Base-by-base conservation (phyloP, 2,797 vertebrate species). In the Danio aesculapii region DNA sequence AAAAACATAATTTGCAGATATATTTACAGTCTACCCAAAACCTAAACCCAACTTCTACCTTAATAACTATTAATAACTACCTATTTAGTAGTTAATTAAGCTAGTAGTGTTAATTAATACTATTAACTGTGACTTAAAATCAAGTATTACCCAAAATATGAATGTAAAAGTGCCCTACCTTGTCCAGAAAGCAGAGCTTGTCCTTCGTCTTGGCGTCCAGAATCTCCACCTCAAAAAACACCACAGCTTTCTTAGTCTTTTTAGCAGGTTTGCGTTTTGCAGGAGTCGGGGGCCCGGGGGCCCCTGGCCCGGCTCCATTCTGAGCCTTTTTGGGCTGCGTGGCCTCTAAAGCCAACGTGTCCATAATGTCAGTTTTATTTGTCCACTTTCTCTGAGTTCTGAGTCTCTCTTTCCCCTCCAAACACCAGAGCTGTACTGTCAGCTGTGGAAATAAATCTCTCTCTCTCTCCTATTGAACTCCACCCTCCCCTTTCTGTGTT, bases 191-290 rank as follows among this genome's bases (percentile, higher is more conserved):
- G 90, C 97, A 98, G 79, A 98, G 96, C 92, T 98, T 98, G 91
- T 97, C 96, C 91, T 97, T 95, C 0, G 96, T 97, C 92, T 95
- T 97, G 75, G 95, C 97, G 1, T 98, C 96, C 93, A 98, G 91
- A 84, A 98, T 97, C 96, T 98, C 97, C 96, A 98, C 97, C 97
- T 98, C 97, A 41, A 98, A 98, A 89, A 97, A 98, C 90, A 98
- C 95, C 89, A 96, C 95, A 84, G 95, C 96, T 85, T 95, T 97
- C 93, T 98, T 98, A 92, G 93, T 59, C 89, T 96, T 98, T 90
- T 95, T 97, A 49, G 92, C 87, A 17, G 88, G 87, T 89, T 96
- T 97, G 10, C 90, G 90, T 88, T 96, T 97, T 12, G 76, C 74
- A 0, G 89, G 92, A 0, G 81, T 12, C 0, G 77, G 84, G 30